Evolutionary conservation across 2,113 vertebrate genomes (phyloP).

Genomic region (Rhegmatorhina hoffmannsi): DNA sequence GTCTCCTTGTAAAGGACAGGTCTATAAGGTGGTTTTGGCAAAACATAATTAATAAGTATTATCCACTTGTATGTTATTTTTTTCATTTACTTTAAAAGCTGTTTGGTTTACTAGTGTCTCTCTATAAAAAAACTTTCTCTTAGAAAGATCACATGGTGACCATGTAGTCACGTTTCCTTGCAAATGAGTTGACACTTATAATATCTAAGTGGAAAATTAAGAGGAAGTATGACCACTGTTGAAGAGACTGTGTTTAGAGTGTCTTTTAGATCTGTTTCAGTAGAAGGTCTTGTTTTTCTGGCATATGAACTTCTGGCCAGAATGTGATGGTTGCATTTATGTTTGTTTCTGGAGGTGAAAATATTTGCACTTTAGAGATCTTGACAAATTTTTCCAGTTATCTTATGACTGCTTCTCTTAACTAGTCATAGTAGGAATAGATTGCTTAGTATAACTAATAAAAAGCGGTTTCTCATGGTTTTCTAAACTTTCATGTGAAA

Average conservation of each 20-base stretch:
- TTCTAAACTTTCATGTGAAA: not conserved
- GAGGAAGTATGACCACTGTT: not conserved
- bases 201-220: not conserved
- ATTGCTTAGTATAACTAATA: not conserved
- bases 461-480: not conserved
- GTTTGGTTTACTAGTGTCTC: not conserved
- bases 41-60: not conserved
- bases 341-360: not conserved
- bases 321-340: not conserved
- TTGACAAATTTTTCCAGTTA: not conserved
- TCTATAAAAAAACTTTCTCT: not conserved
- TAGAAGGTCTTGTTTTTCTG: not conserved
- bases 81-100: not conserved
- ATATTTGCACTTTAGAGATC: not conserved
- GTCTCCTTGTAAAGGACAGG: not conserved
- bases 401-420: not conserved
- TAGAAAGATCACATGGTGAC: not conserved
- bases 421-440: not conserved
- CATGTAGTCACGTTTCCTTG: not conserved
- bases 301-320: not conserved
- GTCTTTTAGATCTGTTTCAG: not conserved
- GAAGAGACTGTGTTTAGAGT: not conserved
- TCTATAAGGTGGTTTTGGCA: not conserved
- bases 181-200: not conserved
- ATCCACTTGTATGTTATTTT: not conserved